Base-by-base conservation (phyloP, 2,113 vertebrate species). In the Kryptolebias marmoratus region DNA sequence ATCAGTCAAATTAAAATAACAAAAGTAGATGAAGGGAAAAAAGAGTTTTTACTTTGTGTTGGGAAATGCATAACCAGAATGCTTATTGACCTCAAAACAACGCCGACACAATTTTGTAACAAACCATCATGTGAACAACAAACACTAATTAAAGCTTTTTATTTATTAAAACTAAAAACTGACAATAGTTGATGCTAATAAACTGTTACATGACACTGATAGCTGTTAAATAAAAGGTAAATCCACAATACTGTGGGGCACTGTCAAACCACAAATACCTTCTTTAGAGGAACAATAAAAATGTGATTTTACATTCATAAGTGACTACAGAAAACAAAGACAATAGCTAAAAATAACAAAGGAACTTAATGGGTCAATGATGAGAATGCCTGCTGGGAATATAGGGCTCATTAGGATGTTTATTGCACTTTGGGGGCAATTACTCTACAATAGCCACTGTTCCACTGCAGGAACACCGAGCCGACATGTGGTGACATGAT, bases 341-440 rank as follows among this genome's bases (percentile, higher is more conserved):
- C 57, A 71, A 64, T 15, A 36, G 14, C 28, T 16, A 14, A 11
- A 8, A 50, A 0, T 61, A 15, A 63, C 30, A 53, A 61, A 71
- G 63, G 55, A 64, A 30, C n/a, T 27, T 31, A 74, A 75, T 52
- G 48, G 13, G 16, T 67, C 48, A 71, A 74, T 75, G 48, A 84
- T 66, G 69, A 79, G 64, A 63, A 68, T 12, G 67, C 76, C 75
- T 64, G 58, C 75, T 60, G 72, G 60, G 70, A 53, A 64, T 57
- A 76, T 45, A 36, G 39, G 39, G 14, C 18, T 81, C 64, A 78
- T 75, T 77, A 50, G 18, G 73, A 50, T n/a, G 32, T 77, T 82
- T 75, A 70, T 49, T 57, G 63, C 64, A 61, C 18, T 53, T 27
- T 68, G 60, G 48, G 32, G 11, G 49, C 60, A 77, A 75, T 75